A percentile compares a stretch with the other conserved stretches of the same genome.
These are phyloP conservation scores for Machimus rusticus DNA, from an alignment of 2,888 invertebrate genomes.

Conservation along the genomic window DNA sequence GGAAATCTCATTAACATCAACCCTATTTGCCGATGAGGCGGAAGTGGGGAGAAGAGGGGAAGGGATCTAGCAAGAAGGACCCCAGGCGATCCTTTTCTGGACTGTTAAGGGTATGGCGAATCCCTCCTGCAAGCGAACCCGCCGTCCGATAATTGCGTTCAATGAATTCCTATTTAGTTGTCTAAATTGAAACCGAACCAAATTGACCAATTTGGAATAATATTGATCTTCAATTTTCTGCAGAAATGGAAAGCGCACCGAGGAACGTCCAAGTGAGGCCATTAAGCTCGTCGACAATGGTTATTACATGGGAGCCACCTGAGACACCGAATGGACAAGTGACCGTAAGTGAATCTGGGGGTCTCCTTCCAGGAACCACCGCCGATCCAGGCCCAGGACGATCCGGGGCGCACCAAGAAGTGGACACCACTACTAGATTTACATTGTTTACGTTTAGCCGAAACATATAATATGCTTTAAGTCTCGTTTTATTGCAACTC, in stretches of 20 bases:
- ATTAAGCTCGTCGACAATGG: conserved; percentile 93
- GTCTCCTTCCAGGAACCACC: conserved; percentile 18
- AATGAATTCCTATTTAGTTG: conserved; percentile 26
- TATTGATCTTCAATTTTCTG: conserved; percentile 35
- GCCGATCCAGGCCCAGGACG: background rate
- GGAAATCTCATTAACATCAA: background rate
- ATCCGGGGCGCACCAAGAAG: background rate
- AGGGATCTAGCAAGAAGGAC: background rate
- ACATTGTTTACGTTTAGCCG: conserved; percentile 2
- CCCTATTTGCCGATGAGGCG: background rate
- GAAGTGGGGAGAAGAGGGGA: background rate
- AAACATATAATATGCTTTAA: background rate
- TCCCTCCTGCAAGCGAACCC: background rate
- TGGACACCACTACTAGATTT: background rate
- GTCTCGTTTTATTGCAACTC: background rate
- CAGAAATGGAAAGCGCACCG: conserved; percentile 96
- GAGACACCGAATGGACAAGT: conserved; percentile 98
- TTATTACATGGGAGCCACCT: conserved; percentile 98
- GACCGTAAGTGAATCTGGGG: conserved; percentile 73
- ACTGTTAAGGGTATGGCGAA: background rate
- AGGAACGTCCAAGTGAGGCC: conserved; percentile 93
- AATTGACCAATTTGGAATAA: conserved; percentile 40
- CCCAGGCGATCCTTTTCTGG: background rate
- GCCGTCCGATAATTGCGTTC: background rate
- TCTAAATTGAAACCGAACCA: conserved; percentile 36